phyloP scores from a whole-genome alignment of 2,113 vertebrate species.

The Ictidomys tridecemlineatus region DNA sequence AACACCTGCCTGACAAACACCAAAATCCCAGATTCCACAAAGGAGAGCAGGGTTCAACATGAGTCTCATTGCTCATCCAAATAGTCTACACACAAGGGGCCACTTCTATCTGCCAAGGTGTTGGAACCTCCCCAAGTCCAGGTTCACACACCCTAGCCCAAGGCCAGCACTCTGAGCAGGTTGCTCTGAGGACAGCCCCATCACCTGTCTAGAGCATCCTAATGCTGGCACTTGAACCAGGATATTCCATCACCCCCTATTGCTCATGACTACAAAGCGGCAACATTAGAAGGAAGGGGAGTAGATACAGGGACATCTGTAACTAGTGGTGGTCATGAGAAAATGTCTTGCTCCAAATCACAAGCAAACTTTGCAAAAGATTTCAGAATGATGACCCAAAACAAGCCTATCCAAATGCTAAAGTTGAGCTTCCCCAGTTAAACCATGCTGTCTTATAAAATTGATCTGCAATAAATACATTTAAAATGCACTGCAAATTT shows the following conservation, averaged over 20 bases:
- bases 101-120: background rate
- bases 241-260: background rate
- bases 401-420: background rate
- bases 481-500: slow-evolving; percentile 32
- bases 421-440: background rate
- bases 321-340: background rate
- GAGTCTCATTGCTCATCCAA: background rate
- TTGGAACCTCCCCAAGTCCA: background rate
- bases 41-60: background rate
- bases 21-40: background rate
- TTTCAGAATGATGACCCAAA: background rate
- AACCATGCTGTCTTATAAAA: background rate
- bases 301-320: background rate
- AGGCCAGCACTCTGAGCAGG: background rate
- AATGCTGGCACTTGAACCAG: background rate
- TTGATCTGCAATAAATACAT: background rate
- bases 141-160: too few species aligned
- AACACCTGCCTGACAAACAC: background rate
- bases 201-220: background rate
- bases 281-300: background rate
- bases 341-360: background rate
- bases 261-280: background rate
- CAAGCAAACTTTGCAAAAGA: background rate
- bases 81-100: background rate
- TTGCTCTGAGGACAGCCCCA: background rate